Conservation (phyloP, 30 jellyfish, hydroid and myxozoan genomes). For the Aurelia sp. region DNA sequence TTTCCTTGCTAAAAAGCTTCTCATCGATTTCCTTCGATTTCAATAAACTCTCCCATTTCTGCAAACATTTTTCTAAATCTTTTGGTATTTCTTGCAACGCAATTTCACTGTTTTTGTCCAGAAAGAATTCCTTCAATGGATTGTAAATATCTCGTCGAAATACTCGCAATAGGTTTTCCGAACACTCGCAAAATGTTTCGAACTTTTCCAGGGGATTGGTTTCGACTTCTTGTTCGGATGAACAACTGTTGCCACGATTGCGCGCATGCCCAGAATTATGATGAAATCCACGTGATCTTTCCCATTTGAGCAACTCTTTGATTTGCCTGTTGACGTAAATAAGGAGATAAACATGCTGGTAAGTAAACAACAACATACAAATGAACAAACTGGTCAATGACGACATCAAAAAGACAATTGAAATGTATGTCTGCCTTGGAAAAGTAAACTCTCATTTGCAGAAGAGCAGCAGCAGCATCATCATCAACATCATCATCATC, state of each 20-base stretch:
- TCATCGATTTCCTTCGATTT: slow-evolving; percentile 65
- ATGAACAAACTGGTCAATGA: too few relatives aligned
- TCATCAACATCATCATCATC: too few relatives aligned
- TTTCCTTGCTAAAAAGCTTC: slow-evolving; percentile 65
- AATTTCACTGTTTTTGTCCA: slow-evolving; percentile 33
- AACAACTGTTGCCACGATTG: slow-evolving; percentile 61
- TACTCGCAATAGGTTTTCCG: slow-evolving; percentile 61
- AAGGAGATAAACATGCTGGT: too few relatives aligned
- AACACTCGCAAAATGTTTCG: slow-evolving; percentile 78
- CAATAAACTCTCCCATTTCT: slow-evolving; percentile 85
- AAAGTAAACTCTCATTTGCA: too few relatives aligned
- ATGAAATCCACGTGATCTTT: slow-evolving; percentile 75
- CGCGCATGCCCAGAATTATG: slow-evolving; percentile 61
- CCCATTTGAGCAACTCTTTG: slow-evolving; percentile 69
- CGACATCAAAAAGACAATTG: too few relatives aligned
- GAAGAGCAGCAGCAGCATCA: too few relatives aligned
- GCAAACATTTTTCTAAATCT: slow-evolving; percentile 65
- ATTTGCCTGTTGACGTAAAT: slow-evolving; percentile 40
- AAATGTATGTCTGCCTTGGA: too few relatives aligned
- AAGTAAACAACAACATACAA: too few relatives aligned
- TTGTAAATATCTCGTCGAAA: slow-evolving; percentile 79
- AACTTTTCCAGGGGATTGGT: slow-evolving; percentile 82
- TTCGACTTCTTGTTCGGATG: slow-evolving; percentile 57
- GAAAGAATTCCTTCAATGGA: slow-evolving; percentile 87
- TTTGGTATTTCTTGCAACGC: slow-evolving; percentile 65